phyloP scores from a whole-genome alignment of 2,797 vertebrate genomes.

The Anomalospiza imberbis region DNA sequence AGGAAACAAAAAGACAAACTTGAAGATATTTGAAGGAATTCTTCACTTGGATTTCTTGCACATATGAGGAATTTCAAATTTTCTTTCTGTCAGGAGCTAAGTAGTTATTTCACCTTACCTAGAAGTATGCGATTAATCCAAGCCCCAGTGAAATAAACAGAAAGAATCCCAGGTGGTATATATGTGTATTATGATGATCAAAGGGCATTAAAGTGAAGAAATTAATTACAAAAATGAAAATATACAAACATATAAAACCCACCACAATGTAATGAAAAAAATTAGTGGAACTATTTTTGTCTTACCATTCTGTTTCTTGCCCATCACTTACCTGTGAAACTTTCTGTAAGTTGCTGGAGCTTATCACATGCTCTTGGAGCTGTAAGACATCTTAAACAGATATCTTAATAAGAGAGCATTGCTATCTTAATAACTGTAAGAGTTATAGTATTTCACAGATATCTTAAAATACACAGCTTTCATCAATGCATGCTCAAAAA shows the following conservation, averaged over 20 bases:
- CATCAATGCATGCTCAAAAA: neutral
- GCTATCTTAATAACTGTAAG: neutral
- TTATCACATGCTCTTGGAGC: neutral
- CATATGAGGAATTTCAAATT: neutral
- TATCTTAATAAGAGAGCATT: neutral
- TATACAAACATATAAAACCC: rapidly evolving
- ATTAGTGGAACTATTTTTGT: neutral
- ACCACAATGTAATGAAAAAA: neutral
- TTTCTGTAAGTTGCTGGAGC: neutral
- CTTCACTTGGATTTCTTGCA: neutral
- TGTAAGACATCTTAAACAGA: neutral
- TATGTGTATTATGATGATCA: neutral
- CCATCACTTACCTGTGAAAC: neutral
- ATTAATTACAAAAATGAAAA: rapidly evolving
- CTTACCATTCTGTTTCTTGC: neutral
- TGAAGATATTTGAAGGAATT: neutral
- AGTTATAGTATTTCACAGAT: neutral
- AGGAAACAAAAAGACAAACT: neutral
- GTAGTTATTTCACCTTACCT: neutral
- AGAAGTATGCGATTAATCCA: neutral
- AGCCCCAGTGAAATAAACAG: neutral
- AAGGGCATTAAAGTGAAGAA: neutral
- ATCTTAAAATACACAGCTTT: neutral
- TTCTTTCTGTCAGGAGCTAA: neutral
- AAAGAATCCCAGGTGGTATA: neutral